These are phyloP conservation scores for Eupeodes latifasciatus DNA, from an alignment of 2,888 invertebrate genomes.

Conservation along the genomic window DNA sequence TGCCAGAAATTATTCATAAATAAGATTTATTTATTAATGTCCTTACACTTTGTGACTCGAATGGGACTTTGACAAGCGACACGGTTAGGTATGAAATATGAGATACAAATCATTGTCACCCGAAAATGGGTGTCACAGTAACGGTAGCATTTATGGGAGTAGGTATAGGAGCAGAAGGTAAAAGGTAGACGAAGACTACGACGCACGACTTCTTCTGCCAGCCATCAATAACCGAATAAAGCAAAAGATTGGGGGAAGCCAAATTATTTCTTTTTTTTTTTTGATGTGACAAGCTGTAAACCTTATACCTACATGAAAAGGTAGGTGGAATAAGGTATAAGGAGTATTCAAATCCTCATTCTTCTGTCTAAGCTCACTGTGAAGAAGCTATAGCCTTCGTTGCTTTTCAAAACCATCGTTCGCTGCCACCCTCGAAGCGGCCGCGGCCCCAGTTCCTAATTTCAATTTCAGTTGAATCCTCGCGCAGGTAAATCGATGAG, in stretches of 20 bases:
- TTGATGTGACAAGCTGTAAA: background rate
- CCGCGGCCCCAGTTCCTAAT: background rate
- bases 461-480: conserved; percentile 16
- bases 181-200: no score
- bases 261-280: conserved; percentile 44
- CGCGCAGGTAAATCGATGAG: conserved; percentile 46
- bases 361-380: conserved; percentile 27
- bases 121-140: conserved; percentile 22
- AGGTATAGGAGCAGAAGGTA: conserved; percentile 7
- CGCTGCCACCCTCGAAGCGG: no score
- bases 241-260: conserved; percentile 1
- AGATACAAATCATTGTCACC: conserved; percentile 59
- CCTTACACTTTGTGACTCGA: conserved; percentile 60
- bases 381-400: conserved; percentile 25
- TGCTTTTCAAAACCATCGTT: background rate
- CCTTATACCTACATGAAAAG: no score
- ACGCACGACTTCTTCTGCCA: conserved; percentile 24
- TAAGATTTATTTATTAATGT: conserved; percentile 64
- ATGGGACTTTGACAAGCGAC: conserved; percentile 67
- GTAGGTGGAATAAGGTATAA: no score
- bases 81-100: conserved; percentile 42
- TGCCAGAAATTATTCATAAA: conserved; percentile 49
- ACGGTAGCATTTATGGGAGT: background rate
- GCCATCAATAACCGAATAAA: conserved; percentile 45
- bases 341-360: conserved; percentile 53